Evolutionary conservation across 1,140 invertebrate genomes (phyloP), one percentile per base, ranked within the genome.

Genomic region (Drosophila parvula): DNA sequence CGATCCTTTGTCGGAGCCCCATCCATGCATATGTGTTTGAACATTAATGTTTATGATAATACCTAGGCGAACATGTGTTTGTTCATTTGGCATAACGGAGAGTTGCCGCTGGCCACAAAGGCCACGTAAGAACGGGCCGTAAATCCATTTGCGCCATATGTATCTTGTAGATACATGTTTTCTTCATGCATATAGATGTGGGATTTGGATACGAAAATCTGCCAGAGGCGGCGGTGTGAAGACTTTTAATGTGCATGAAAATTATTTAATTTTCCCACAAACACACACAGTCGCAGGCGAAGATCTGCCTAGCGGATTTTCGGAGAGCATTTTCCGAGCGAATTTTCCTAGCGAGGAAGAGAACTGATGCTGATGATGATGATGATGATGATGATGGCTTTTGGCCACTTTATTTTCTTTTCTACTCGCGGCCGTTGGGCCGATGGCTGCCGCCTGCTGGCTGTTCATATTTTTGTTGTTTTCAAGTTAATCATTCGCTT

Each of bases 401-500:
- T 78, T 64, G 63, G 80, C 84, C 73, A 89, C 79, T 83, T 82
- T 82, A 79, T 86, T 88, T 88, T 86, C 79, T 53, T 82, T 88
- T 88, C 59, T 85, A 68, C 68, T 70, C 47, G 28, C 41, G 32
- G 51, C 51, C 51, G 51, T 22, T 53, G 51, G 51, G 51, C 51
- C 18, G 16, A 5, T 44, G 43, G 5, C 44, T 45, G 44, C 18
- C 14, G 43, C 7, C 45, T 34, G 48, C 28, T 53, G 50, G 58
- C 70, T 78, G 77, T 74, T 88, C 84, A 83, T 88, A 89, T 88
- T 88, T 89, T 89, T 82, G 68, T 89, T 79, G 75, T 79, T 88
- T 69, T 83, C 81, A 90, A 90, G 78, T 84, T 89, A 89, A 90
- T 89, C 85, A 90, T 85, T 84, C 78, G 82, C 82, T 81, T 90